Evolutionary conservation across 2,113 vertebrate species (phyloP).

Genomic region (Mobula birostris): DNA sequence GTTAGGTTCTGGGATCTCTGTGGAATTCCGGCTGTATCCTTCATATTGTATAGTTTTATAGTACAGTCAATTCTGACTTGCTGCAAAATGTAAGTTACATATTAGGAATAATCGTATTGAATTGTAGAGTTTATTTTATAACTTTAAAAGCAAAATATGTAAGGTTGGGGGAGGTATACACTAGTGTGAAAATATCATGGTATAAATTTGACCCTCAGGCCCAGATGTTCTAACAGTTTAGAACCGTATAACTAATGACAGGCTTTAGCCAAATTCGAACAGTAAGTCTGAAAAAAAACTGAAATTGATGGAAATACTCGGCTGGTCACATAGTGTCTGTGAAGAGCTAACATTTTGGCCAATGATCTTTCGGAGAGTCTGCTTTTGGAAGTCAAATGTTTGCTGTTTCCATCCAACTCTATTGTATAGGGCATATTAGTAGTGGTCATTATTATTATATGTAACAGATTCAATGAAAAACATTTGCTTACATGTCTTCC

Average conservation of each 20-base stretch:
- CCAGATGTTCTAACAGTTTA: background rate
- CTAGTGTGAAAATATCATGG: background rate
- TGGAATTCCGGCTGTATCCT: constrained; percentile 22
- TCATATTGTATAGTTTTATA: background rate
- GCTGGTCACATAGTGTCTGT: too few relatives aligned
- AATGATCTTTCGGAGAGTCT: too few relatives aligned
- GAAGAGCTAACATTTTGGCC: too few relatives aligned
- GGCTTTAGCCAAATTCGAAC: background rate
- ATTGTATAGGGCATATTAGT: background rate
- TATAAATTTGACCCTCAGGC: background rate
- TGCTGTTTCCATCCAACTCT: too few relatives aligned
- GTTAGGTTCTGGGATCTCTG: constrained; percentile 6
- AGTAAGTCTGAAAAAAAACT: background rate
- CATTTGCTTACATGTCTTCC: too few relatives aligned
- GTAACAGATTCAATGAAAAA: background rate
- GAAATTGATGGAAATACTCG: too few relatives aligned
- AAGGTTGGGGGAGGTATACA: background rate
- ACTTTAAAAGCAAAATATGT: background rate
- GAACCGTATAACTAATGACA: background rate
- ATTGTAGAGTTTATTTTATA: background rate
- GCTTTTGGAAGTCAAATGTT: too few relatives aligned
- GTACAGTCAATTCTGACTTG: background rate
- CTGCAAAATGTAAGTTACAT: constrained; percentile 30
- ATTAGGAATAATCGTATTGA: constrained; percentile 16
- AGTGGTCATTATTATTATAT: background rate